These are phyloP conservation scores for Notoglanidium macrostoma DNA, from an alignment of 2,797 vertebrate species.

Conservation along the genomic window DNA sequence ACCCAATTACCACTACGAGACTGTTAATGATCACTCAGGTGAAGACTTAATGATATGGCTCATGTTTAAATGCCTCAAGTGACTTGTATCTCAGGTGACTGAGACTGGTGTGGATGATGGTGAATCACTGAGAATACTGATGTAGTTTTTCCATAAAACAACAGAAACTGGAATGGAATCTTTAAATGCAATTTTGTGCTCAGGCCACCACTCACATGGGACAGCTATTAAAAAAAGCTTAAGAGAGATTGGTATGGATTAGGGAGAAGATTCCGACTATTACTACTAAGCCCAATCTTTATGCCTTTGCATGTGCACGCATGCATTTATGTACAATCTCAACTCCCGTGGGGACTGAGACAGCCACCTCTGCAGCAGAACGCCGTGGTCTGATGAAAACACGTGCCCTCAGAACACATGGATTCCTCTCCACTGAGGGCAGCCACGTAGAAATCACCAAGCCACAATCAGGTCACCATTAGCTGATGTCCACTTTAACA, in stretches of 20 bases:
- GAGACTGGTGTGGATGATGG: neutral
- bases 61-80: neutral
- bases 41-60: neutral
- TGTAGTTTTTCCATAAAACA: neutral
- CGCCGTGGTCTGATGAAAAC: neutral
- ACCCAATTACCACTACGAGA: neutral
- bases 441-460: constrained; percentile 2
- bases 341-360: constrained; percentile 3
- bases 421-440: constrained; percentile 21
- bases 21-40: neutral
- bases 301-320: neutral
- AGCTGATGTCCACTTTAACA: constrained; percentile 12
- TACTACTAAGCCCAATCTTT: neutral
- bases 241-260: neutral
- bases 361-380: constrained; percentile 20
- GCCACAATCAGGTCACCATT: constrained; percentile 26
- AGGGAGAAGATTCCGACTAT: neutral
- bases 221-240: neutral
- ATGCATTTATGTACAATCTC: constrained; percentile 10
- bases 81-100: neutral
- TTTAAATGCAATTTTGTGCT: neutral
- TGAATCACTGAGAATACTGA: neutral
- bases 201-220: neutral
- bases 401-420: constrained; percentile 15
- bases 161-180: neutral